Conservation (phyloP, 2,113 vertebrate species). For the Labrus mixtus region DNA sequence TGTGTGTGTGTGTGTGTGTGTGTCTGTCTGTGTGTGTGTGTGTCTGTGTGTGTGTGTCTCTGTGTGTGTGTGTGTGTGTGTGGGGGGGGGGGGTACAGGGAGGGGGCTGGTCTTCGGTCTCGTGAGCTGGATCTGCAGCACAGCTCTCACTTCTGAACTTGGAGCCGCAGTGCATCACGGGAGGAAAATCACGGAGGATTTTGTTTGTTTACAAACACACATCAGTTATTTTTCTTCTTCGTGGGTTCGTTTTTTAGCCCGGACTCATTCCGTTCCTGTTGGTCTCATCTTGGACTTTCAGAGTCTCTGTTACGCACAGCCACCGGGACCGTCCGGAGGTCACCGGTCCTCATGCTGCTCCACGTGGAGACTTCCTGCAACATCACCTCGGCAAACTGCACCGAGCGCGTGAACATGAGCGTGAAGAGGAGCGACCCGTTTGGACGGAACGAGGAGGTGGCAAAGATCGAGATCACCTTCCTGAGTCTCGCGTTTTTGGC, state of each 20-base stretch:
- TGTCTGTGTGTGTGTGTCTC: neutral
- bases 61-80: constrained; percentile 5
- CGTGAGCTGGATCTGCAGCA: constrained; percentile 1
- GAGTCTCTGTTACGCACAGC: constrained; percentile 31
- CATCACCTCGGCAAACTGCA: constrained; percentile 48
- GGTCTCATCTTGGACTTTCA: neutral
- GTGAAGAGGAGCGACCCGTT: constrained; percentile 75
- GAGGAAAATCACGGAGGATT: neutral
- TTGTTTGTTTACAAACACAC: neutral
- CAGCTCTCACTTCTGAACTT: neutral
- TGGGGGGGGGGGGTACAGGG: constrained; percentile 15
- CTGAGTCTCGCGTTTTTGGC: constrained; percentile 90
- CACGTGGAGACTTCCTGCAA: constrained; percentile 36
- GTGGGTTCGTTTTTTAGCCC: neutral
- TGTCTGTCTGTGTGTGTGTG: too few species aligned
- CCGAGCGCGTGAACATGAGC: constrained; percentile 43
- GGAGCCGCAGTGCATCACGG: neutral
- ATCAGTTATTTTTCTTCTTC: neutral
- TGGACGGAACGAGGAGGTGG: constrained; percentile 90
- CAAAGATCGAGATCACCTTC: constrained; percentile 91
- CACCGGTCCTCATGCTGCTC: constrained; percentile 41
- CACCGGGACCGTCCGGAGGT: too few species aligned
- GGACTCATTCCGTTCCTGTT: neutral
- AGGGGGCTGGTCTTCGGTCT: constrained; percentile 8
- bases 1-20: too few species aligned